Conservation (phyloP, 2,113 vertebrate species). For the Lophura nycthemera region DNA sequence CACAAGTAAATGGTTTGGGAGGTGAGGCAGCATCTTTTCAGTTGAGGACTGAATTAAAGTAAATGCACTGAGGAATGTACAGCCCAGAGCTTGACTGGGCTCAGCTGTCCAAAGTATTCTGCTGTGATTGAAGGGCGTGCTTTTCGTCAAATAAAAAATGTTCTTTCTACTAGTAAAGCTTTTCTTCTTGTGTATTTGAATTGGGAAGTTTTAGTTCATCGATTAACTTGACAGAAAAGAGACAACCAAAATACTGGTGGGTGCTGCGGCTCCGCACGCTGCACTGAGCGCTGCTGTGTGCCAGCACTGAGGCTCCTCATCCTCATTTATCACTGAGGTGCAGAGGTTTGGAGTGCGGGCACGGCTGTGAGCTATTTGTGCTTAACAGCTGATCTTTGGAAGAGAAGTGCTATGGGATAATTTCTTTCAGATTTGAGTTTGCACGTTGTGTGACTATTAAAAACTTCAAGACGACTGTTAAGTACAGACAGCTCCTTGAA, state of each 20-base stretch:
- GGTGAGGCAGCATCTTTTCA: neutral
- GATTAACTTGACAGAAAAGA: neutral
- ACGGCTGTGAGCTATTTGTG: neutral
- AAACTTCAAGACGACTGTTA: conserved; percentile 52
- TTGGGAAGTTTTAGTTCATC: neutral
- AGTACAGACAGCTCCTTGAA: conserved; percentile 60
- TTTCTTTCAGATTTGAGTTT: conserved; percentile 51
- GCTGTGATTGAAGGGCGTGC: neutral
- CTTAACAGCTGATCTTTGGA: conserved; percentile 37
- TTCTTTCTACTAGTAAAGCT: neutral
- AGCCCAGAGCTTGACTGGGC: neutral
- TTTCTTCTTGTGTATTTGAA: neutral
- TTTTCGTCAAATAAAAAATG: conserved; percentile 8
- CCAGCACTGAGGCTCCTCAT: neutral
- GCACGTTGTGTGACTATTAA: conserved; percentile 26
- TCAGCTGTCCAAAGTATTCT: accelerated
- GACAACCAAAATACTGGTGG: neutral
- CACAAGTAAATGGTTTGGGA: neutral
- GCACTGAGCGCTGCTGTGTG: accelerated
- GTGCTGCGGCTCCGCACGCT: neutral
- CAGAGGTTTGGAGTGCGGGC: neutral
- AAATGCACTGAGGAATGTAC: neutral
- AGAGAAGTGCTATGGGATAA: conserved; percentile 8
- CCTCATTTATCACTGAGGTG: neutral
- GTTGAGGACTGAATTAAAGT: neutral